Conservation (phyloP, 2,888 invertebrate genomes). For the Mactromeris polynyma region DNA sequence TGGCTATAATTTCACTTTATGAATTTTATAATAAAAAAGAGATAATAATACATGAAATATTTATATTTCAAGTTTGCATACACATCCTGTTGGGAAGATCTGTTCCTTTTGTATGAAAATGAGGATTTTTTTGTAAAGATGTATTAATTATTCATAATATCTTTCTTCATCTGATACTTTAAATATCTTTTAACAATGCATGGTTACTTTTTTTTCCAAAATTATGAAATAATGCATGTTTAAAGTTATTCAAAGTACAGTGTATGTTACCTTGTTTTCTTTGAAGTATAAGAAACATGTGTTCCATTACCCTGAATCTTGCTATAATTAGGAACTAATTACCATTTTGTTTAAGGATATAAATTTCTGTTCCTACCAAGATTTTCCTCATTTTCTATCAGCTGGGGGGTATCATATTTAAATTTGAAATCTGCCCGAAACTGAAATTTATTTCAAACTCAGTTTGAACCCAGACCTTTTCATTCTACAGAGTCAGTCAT, state of each 20-base stretch:
- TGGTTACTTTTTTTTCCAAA: background rate
- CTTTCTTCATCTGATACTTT: background rate
- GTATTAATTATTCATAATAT: background rate
- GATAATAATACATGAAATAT: background rate
- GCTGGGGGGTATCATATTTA: background rate
- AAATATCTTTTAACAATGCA: background rate
- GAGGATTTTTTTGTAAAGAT: background rate
- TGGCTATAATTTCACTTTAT: too few relatives aligned
- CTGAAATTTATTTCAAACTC: background rate
- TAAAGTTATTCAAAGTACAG: conserved; percentile 2
- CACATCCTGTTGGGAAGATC: background rate
- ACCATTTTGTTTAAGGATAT: background rate
- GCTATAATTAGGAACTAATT: background rate
- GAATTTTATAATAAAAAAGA: too few relatives aligned
- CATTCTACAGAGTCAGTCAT: background rate
- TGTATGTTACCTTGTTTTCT: background rate
- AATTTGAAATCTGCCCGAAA: background rate
- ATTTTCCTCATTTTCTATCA: background rate
- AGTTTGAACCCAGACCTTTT: background rate
- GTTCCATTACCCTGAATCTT: background rate
- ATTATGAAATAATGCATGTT: background rate
- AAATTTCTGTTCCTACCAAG: background rate
- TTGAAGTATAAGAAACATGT: conserved; percentile 1
- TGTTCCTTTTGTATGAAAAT: background rate
- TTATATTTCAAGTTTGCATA: background rate